Evolutionary conservation across 2,113 vertebrate genomes (phyloP).

Genomic region (Vanacampus margaritifer): DNA sequence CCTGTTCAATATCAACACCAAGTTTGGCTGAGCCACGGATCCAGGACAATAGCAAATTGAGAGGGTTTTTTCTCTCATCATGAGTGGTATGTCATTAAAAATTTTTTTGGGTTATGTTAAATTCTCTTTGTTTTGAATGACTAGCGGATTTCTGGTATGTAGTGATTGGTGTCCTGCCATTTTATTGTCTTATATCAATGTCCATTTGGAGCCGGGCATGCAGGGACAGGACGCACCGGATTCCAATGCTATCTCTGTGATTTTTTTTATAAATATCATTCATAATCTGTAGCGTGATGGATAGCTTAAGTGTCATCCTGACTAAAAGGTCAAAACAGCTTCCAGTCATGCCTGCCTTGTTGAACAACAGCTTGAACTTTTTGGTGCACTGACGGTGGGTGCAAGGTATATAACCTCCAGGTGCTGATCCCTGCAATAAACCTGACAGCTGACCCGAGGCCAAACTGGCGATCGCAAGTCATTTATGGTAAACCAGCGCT

Average conservation of each 20-base stretch:
- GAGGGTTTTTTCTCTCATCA: too few relatives aligned
- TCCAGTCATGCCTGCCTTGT: constrained; percentile 28
- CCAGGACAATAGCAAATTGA: too few relatives aligned
- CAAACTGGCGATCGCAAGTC: constrained; percentile 25
- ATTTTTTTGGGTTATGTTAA: not conserved
- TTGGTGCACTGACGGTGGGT: not conserved
- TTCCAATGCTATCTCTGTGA: constrained; percentile 1
- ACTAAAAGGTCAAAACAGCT: constrained; percentile 41
- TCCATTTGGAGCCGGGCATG: constrained; percentile 14
- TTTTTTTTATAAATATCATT: constrained; percentile 8
- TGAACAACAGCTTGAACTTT: constrained; percentile 1
- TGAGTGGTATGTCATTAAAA: too few relatives aligned
- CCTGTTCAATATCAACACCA: too few relatives aligned
- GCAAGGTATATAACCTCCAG: not conserved
- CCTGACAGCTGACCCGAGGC: too few relatives aligned
- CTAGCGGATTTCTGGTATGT: too few relatives aligned
- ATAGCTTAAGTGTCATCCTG: not conserved
- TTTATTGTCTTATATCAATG: not conserved
- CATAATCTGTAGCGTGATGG: constrained; percentile 7
- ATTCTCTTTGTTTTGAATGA: not conserved
- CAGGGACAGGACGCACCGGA: constrained; percentile 18
- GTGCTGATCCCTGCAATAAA: not conserved
- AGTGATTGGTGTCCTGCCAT: not conserved
- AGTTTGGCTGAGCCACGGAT: too few relatives aligned
- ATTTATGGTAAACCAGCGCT: constrained; percentile 23